Evolutionary conservation across 2,888 invertebrate genomes (phyloP), one percentile per base, ranked within the genome.

Genomic region (Amiota mariae): DNA sequence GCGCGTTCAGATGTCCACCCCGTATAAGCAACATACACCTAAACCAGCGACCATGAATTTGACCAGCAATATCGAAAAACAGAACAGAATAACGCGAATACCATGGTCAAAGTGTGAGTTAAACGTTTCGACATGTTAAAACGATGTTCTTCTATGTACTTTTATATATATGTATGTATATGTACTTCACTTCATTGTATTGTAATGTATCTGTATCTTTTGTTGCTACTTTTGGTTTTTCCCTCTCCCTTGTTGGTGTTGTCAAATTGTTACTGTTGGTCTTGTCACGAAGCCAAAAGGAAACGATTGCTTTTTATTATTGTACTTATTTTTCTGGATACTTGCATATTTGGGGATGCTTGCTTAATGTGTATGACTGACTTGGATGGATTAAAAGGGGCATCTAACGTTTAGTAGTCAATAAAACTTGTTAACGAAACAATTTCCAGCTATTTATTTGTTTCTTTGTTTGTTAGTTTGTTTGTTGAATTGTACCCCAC

Each of bases 381-480:
- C 36, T 36, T 36, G 36, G 36, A 3, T 51, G 36, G 72, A 12
- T 36, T 6, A 36, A 51, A 70, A 68, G 54, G 13, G 67, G 51
- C 67, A 51, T 24, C 24, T 68, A 68, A 81, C 84, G 88, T 89
- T 89, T 89, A 88, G 86, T 87, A 89, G 89, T 89, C 89, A 89
- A 89, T 89, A 89, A 89, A 89, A 89, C 88, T 89, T 89, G 89
- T 89, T 89, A 89, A 89, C 89, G 87, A 86, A 85, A 89, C 89
- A 89, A 89, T 89, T 89, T 89, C 88, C 83, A 85, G 88, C 89
- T 89, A 89, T 89, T 89, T 89, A 89, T 89, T 89, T 89, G 86
- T 88, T 87, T 88, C 67, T 51, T 57, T 72, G 56, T 51, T 4
- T 10, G 54, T 51, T 51, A 3, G 73, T 51, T 57, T 70, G 63